Evolutionary conservation across 2,113 vertebrate genomes (phyloP).

Genomic region (Aphyosemion australe): DNA sequence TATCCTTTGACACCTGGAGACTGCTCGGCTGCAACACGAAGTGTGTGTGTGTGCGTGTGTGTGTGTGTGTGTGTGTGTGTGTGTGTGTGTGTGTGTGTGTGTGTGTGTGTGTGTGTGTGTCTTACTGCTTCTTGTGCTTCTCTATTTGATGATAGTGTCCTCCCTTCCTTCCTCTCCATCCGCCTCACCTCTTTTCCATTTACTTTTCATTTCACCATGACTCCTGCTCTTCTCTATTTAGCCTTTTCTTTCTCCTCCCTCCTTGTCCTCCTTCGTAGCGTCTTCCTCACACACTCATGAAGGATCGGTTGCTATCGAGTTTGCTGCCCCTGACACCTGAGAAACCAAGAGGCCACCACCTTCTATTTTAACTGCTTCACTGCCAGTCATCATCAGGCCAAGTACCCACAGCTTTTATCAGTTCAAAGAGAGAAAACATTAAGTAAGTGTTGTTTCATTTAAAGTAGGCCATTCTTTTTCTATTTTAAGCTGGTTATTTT

Average conservation of each 20-base stretch:
- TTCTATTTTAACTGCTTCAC: constrained; percentile 67
- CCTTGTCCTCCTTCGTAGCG: constrained; percentile 26
- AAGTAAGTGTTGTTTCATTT: not conserved
- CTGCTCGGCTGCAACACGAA: constrained; percentile 11
- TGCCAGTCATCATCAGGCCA: constrained; percentile 37
- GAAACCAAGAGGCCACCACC: constrained; percentile 47
- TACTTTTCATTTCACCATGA: constrained; percentile 32
- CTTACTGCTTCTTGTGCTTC: constrained; percentile 44
- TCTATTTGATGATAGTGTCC: constrained; percentile 5
- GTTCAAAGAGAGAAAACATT: not conserved
- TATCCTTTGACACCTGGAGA: constrained; percentile 20
- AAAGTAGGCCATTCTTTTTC: not conserved
- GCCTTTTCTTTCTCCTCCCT: constrained; percentile 31
- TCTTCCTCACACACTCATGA: constrained; percentile 28
- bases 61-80: constrained; percentile 11
- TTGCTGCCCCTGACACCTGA: constrained; percentile 74
- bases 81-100: not conserved
- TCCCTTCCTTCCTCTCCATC: constrained; percentile 9
- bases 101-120: constrained; percentile 15
- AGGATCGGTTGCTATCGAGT: constrained; percentile 69
- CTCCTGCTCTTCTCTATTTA: constrained; percentile 14
- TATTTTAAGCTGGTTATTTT: constrained; percentile 1
- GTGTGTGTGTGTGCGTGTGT: constrained; percentile 18
- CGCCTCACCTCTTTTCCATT: constrained; percentile 4
- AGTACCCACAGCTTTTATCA: constrained; percentile 1